phyloP scores from a whole-genome alignment of 2,113 vertebrate genomes.

The Nettapus auritus region DNA sequence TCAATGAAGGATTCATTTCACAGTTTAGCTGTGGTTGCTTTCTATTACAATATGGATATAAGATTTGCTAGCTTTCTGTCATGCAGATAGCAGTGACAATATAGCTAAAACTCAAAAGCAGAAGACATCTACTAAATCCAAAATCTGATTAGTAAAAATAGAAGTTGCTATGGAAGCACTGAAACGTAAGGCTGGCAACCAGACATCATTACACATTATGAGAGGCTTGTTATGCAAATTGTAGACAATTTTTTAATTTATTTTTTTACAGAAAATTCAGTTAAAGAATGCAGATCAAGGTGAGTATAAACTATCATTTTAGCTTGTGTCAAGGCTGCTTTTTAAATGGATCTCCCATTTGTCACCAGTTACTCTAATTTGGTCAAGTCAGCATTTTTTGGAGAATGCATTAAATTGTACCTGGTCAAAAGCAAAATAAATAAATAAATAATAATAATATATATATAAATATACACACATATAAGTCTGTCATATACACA shows the following conservation, averaged over 20 bases:
- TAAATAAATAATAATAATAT: too few relatives aligned
- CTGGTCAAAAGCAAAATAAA: background rate
- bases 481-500: too few relatives aligned
- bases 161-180: background rate
- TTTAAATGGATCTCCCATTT: background rate
- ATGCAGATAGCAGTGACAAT: conserved; percentile 8
- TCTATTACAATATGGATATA: conserved; percentile 64
- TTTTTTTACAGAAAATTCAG: background rate
- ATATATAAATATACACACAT: too few relatives aligned
- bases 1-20: conserved; percentile 71
- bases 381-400: too few relatives aligned
- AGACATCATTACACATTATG: background rate
- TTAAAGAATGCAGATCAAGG: background rate
- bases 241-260: background rate
- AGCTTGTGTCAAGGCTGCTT: background rate
- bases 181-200: background rate
- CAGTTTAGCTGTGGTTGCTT: conserved; percentile 71
- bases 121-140: conserved; percentile 15
- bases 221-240: background rate
- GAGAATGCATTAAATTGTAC: background rate
- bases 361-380: background rate
- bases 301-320: background rate
- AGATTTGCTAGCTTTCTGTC: conserved; percentile 61
- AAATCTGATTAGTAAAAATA: conserved; percentile 57
- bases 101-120: conserved; percentile 52